Evolutionary conservation across 2,113 vertebrate species (phyloP).

Genomic region (Oostethus manadensis): DNA sequence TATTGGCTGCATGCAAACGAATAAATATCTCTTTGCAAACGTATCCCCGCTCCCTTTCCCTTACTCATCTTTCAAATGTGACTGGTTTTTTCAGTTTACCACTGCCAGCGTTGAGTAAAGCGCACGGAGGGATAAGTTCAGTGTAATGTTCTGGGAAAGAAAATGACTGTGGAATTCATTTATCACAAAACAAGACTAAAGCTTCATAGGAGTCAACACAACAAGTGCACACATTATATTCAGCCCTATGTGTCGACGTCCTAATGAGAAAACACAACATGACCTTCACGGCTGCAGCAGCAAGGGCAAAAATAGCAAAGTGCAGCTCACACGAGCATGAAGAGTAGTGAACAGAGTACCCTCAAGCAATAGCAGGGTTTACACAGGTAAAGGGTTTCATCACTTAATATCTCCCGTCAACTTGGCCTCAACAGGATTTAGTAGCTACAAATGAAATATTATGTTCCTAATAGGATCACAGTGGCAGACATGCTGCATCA

Average conservation of each 20-base stretch:
- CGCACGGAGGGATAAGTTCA: conserved; percentile 16
- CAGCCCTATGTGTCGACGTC: conserved; percentile 37
- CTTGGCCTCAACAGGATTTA: background rate
- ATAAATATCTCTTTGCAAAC: too few relatives aligned
- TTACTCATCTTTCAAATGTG: too few relatives aligned
- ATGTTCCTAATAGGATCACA: too few relatives aligned
- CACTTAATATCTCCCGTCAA: too few relatives aligned
- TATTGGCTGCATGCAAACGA: too few relatives aligned
- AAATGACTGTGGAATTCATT: conserved; percentile 17
- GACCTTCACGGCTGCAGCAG: conserved; percentile 30
- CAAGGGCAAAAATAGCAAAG: conserved; percentile 21
- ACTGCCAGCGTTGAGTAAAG: conserved; percentile 12
- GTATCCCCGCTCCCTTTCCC: too few relatives aligned
- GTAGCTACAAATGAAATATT: background rate
- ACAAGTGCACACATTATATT: conserved; percentile 20
- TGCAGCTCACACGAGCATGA: conserved; percentile 30
- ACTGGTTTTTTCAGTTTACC: too few relatives aligned
- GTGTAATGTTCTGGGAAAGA: conserved; percentile 16
- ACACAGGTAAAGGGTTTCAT: background rate
- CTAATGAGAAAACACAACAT: conserved; percentile 48
- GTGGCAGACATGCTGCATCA: too few relatives aligned
- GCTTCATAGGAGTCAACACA: background rate
- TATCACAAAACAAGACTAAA: conserved; percentile 13
- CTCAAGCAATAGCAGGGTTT: conserved; percentile 3
- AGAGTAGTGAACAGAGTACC: conserved; percentile 18